These are phyloP conservation scores for Drosophila peninsularis DNA, from an alignment of 2,888 invertebrate genomes.

Conservation along the genomic window DNA sequence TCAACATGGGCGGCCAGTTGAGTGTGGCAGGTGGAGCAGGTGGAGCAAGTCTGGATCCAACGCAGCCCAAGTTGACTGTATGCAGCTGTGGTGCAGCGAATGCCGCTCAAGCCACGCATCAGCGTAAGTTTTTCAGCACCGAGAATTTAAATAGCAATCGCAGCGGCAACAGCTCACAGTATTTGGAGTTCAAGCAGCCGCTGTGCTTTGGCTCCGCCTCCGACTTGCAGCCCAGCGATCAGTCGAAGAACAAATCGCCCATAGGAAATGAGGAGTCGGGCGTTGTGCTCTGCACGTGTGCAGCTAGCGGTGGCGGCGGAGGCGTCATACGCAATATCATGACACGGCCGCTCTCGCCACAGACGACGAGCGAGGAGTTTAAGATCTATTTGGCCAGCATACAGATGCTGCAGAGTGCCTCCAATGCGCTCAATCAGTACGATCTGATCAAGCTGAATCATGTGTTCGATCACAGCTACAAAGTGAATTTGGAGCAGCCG, in stretches of 20 bases:
- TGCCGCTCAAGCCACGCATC: constrained; percentile 68
- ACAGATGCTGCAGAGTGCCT: constrained; percentile 90
- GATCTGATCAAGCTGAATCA: constrained; percentile 87
- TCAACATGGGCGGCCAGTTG: constrained; percentile 86
- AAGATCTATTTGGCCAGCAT: constrained; percentile 90
- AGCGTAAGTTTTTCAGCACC: constrained; percentile 84
- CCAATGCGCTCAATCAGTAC: constrained; percentile 87
- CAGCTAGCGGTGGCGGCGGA: constrained; percentile 79
- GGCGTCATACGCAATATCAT: constrained; percentile 85
- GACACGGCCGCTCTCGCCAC: constrained; percentile 88
- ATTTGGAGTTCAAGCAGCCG: constrained; percentile 81
- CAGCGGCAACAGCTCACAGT: constrained; percentile 71
- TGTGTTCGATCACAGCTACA: constrained; percentile 86
- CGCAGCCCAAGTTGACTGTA: constrained; percentile 58
- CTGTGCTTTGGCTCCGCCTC: constrained; percentile 84
- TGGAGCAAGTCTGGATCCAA: constrained; percentile 27
- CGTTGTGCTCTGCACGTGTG: constrained; percentile 70
- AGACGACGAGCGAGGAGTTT: constrained; percentile 89
- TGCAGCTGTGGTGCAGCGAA: constrained; percentile 67
- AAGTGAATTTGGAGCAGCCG: constrained; percentile 64
- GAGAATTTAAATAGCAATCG: constrained; percentile 82
- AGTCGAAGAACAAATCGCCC: constrained; percentile 31
- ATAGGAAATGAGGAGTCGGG: constrained; percentile 27
- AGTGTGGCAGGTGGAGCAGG: constrained; percentile 20
- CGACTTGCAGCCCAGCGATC: constrained; percentile 83